A percentile compares a stretch with the other conserved stretches of the same genome.
Evolutionary conservation across 2,113 vertebrate species (phyloP).

Genomic region (Naja naja): DNA sequence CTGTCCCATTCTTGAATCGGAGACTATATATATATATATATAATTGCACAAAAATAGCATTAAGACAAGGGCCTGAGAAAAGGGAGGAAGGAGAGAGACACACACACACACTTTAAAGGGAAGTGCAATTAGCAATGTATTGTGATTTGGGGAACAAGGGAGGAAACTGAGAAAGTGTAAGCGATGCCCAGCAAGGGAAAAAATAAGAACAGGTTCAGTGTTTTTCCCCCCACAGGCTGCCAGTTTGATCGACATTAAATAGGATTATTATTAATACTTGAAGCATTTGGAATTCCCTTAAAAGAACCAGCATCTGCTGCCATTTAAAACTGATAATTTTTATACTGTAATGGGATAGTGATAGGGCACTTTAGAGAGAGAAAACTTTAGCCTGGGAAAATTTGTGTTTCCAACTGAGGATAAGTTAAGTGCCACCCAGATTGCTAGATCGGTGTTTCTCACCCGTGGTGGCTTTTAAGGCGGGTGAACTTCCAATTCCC

Average conservation of each 20-base stretch:
- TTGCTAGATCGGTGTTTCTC: background rate
- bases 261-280: background rate
- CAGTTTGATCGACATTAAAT: background rate
- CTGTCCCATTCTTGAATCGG: background rate
- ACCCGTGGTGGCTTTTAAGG: background rate
- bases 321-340: background rate
- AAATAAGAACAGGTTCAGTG: background rate
- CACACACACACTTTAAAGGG: background rate
- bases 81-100: background rate
- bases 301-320: too few relatives aligned
- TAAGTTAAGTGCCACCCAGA: background rate
- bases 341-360: background rate
- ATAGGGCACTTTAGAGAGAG: background rate
- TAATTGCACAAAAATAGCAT: too few relatives aligned
- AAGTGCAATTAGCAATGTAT: background rate
- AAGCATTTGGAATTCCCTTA: background rate
- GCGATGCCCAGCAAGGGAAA: background rate
- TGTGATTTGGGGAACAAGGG: too few relatives aligned
- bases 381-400: background rate
- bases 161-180: background rate
- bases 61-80: background rate
- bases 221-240: background rate
- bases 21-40: background rate
- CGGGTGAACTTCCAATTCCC: background rate
- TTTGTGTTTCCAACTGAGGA: background rate